Conservation (phyloP, 1,140 invertebrate species). For the Ladona fulva region DNA sequence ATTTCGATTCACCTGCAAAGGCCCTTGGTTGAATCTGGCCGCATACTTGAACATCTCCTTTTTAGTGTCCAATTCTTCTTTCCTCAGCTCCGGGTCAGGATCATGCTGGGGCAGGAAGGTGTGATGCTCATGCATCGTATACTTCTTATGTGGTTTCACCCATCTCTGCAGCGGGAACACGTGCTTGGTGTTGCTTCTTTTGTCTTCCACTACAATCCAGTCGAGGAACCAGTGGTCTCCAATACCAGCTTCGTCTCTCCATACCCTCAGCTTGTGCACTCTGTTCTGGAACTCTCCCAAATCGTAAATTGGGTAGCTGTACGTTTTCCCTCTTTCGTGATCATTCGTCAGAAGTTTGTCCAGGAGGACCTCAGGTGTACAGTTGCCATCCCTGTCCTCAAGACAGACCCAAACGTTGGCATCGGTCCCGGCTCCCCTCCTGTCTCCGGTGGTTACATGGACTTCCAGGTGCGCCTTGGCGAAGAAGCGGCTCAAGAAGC, state of each 20-base stretch:
- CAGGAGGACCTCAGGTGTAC: constrained; percentile 25
- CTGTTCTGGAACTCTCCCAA: not conserved
- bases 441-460: constrained; percentile 33
- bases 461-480: constrained; percentile 23
- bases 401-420: constrained; percentile 31
- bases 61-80: constrained; percentile 35
- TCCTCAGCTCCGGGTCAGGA: constrained; percentile 31
- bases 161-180: constrained; percentile 40
- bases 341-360: constrained; percentile 32
- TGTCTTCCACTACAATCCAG: constrained; percentile 24
- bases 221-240: constrained; percentile 28
- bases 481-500: not conserved
- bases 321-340: constrained; percentile 32
- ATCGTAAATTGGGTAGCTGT: constrained; percentile 22
- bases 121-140: constrained; percentile 37
- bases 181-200: constrained; percentile 21
- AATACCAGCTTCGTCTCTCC: constrained; percentile 26
- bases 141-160: constrained; percentile 35
- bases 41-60: constrained; percentile 31
- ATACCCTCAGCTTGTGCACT: constrained; percentile 22
- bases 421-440: constrained; percentile 32
- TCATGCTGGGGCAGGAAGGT: constrained; percentile 39
- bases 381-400: constrained; percentile 28
- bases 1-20: constrained; percentile 34
- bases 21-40: constrained; percentile 32